These are phyloP conservation scores for Lithophane ornitopus DNA, from an alignment of 2,888 invertebrate species.

Conservation along the genomic window DNA sequence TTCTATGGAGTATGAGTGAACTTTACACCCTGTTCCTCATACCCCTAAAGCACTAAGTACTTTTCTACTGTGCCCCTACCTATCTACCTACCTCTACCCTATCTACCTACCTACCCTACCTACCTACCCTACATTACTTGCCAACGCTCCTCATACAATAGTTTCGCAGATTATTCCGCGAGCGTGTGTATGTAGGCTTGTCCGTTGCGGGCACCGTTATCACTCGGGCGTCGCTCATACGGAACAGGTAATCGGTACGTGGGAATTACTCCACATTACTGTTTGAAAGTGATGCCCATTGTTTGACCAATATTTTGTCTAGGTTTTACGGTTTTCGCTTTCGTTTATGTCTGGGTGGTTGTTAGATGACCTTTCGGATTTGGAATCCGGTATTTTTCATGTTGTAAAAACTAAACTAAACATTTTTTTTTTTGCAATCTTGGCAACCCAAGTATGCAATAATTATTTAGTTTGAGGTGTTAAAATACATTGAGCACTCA, in stretches of 20 bases:
- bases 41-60: too few species aligned
- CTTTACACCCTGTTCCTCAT: too few species aligned
- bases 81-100: too few species aligned
- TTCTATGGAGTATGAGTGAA: too few species aligned
- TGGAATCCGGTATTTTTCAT: constrained; percentile 6
- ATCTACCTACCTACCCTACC: too few species aligned
- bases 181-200: constrained; percentile 66
- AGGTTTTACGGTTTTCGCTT: constrained; percentile 60
- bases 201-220: constrained; percentile 72
- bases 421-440: too few species aligned
- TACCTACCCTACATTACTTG: constrained; percentile 5
- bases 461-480: not conserved
- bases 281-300: constrained; percentile 63
- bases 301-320: constrained; percentile 41
- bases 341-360: constrained; percentile 35
- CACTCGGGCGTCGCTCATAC: constrained; percentile 43
- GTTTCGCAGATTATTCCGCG: constrained; percentile 56
- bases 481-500: not conserved
- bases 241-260: constrained; percentile 76
- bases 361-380: constrained; percentile 33
- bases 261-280: constrained; percentile 73
- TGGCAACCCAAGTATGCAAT: not conserved
- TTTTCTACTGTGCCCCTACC: too few species aligned
- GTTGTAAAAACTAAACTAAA: constrained; percentile 1
- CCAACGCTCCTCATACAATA: constrained; percentile 32